Conservation (phyloP, 2,888 invertebrate genomes). For the Exocentrus adspersus region DNA sequence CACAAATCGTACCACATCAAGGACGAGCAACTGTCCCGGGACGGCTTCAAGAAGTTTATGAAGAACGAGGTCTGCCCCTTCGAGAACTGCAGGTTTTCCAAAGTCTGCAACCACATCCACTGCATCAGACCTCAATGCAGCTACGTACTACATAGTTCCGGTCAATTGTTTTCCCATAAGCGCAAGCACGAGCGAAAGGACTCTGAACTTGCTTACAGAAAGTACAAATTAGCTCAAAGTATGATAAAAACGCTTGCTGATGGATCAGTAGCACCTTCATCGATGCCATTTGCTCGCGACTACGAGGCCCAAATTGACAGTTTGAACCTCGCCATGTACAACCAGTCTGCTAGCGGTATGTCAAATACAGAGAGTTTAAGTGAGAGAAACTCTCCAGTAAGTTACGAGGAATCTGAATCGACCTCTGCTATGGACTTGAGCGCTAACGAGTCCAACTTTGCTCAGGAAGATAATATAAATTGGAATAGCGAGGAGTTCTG, state of each 20-base stretch:
- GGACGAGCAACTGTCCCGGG: constrained; percentile 93
- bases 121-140: constrained; percentile 95
- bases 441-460: constrained; percentile 58
- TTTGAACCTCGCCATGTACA: constrained; percentile 56
- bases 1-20: constrained; percentile 99
- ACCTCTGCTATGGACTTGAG: constrained; percentile 62
- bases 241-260: constrained; percentile 70
- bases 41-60: constrained; percentile 99
- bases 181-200: constrained; percentile 96
- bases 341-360: constrained; percentile 54
- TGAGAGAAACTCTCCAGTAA: constrained; percentile 66
- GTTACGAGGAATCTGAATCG: constrained; percentile 62
- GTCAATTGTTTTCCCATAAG: constrained; percentile 96
- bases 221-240: constrained; percentile 72
- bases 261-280: constrained; percentile 64
- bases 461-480: constrained; percentile 50
- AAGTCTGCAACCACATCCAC: constrained; percentile 97
- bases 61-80: constrained; percentile 95
- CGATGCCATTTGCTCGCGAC: constrained; percentile 61
- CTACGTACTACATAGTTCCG: constrained; percentile 96
- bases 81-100: constrained; percentile 91
- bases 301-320: constrained; percentile 63
- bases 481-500: constrained; percentile 67
- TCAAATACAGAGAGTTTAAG: constrained; percentile 66
- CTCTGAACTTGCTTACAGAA: constrained; percentile 87